phyloP scores from a whole-genome alignment of 2,888 invertebrate genomes.

The Cephus runcator region DNA sequence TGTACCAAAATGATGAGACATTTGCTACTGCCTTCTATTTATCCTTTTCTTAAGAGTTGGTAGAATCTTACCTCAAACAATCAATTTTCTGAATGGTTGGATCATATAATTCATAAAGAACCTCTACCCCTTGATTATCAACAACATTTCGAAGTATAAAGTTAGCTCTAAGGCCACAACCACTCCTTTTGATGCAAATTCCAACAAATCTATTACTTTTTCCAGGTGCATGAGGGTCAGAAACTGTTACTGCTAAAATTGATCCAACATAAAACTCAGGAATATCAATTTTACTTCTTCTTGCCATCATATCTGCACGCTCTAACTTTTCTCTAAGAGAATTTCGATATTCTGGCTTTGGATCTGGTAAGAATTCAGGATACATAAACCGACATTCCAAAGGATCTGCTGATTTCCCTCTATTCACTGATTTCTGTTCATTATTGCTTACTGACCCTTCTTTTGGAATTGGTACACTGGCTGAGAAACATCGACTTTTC shows the following conservation, averaged over 20 bases:
- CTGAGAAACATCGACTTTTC: slow-evolving; percentile 26
- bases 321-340: slow-evolving; percentile 87
- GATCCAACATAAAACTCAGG: slow-evolving; percentile 99
- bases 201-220: slow-evolving; percentile 91
- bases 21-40: background rate
- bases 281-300: slow-evolving; percentile 84
- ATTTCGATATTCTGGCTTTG: slow-evolving; percentile 82
- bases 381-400: slow-evolving; percentile 77
- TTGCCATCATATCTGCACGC: slow-evolving; percentile 89
- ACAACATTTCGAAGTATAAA: slow-evolving; percentile 94
- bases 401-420: slow-evolving; percentile 47
- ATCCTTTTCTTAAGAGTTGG: background rate
- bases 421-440: slow-evolving; percentile 8
- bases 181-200: slow-evolving; percentile 89
- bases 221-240: slow-evolving; percentile 86
- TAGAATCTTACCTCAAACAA: slow-evolving; percentile 72
- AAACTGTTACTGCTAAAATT: slow-evolving; percentile 86
- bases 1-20: background rate
- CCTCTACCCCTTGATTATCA: slow-evolving; percentile 84
- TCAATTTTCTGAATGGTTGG: slow-evolving; percentile 91
- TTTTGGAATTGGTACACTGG: slow-evolving; percentile 10
- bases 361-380: slow-evolving; percentile 94
- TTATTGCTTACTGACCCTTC: slow-evolving; percentile 1
- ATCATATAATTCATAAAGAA: slow-evolving; percentile 89
- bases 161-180: slow-evolving; percentile 83